Base-by-base conservation (phyloP, 2,888 invertebrate genomes). In the Drosophila dives region DNA sequence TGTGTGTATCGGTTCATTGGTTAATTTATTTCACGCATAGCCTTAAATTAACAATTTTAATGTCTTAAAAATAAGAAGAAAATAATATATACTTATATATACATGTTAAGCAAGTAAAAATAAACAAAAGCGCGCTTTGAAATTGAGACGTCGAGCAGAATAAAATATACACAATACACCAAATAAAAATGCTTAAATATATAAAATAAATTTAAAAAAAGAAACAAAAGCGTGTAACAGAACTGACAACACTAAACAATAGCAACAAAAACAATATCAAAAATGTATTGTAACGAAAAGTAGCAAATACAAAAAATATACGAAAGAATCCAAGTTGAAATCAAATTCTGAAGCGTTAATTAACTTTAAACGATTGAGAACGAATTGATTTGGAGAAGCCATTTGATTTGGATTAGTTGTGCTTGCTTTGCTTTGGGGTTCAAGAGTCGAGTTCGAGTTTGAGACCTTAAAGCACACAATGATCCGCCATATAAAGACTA, bases 291-390 rank as follows among this genome's bases (percentile, higher is more conserved):
- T 61, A 78, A 72, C 68, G 59, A 71, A 78, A 61, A 61, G 45
- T 45, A 63, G 60, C 20, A 45, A 64, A 71, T 66, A 62, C 10
- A 36, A 58, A 17, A 62, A 54, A 32, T 36, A 66, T 64, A 72
- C 55, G 56, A 20, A 67, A 64, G 61, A 80, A 66, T 78, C 72
- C 70, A 67, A 73, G 72, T 69, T 74, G 68, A 86, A 82, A 86
- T 70, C 48, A 61, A 68, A 83, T 88, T 88, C 78, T 88, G 72
- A 79, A 76, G 81, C 83, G 85, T 89, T 87, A 89, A 87, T 87
- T 89, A 87, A 87, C 83, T 88, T 88, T 81, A 89, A 86, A 90
- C 87, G 86, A 89, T 87, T 89, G 84, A 84, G 89, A 90, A 87
- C 89, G 90, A 89, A 89, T 90, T 79, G 84, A 89, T 90, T 89